phyloP scores from a whole-genome alignment of 23 tunicate species.

The Trididemnum nubilum region DNA sequence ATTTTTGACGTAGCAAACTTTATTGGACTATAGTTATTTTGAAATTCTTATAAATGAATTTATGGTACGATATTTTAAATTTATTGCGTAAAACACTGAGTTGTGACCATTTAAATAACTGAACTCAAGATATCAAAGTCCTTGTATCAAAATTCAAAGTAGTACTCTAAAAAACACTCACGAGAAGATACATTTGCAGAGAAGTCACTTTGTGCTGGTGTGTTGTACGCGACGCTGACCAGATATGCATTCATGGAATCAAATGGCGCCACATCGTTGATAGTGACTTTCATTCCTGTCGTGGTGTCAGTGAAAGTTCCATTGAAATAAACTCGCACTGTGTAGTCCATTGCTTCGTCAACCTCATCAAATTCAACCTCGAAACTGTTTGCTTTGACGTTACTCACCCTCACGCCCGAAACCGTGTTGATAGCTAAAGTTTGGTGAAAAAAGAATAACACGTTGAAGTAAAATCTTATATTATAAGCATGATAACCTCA shows the following conservation, averaged over 20 bases:
- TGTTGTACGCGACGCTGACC: slow-evolving; percentile 35
- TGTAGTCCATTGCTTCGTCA: slow-evolving; percentile 34
- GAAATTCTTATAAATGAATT: too few species aligned
- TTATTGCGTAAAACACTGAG: too few species aligned
- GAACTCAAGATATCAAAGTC: too few species aligned
- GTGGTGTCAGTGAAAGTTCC: slow-evolving; percentile 6
- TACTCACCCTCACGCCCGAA: neutral
- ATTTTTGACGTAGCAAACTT: too few species aligned
- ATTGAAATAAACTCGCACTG: slow-evolving; percentile 7
- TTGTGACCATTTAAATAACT: too few species aligned
- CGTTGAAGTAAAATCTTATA: neutral
- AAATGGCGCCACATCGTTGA: slow-evolving; percentile 27
- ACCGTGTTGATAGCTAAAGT: neutral
- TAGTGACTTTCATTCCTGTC: neutral
- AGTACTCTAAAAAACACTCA: too few species aligned
- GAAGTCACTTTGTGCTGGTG: slow-evolving; percentile 28
- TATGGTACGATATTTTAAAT: too few species aligned
- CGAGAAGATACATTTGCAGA: slow-evolving; percentile 18
- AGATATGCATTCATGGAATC: slow-evolving; percentile 11
- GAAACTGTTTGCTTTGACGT: slow-evolving; percentile 19
- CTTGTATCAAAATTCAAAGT: too few species aligned
- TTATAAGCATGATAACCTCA: neutral
- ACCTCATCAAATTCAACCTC: slow-evolving; percentile 21
- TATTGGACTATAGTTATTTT: too few species aligned
- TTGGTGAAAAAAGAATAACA: neutral